Evolutionary conservation across 2,797 vertebrate species (phyloP), one percentile per base, ranked within the genome.

Genomic region (Halcyon smyrnensis): DNA sequence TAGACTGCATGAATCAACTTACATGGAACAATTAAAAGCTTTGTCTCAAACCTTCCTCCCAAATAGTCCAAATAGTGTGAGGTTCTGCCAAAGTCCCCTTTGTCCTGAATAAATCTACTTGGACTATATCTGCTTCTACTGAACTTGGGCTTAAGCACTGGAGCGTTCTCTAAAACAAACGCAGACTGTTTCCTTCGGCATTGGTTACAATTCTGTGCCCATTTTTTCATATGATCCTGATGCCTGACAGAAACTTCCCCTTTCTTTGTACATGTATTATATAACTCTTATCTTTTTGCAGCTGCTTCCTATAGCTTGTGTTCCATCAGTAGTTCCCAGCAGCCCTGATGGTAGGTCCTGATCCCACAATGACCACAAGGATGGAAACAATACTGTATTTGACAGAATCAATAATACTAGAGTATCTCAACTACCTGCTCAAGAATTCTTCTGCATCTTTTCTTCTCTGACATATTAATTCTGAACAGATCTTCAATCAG

Each of bases 401-500:
- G 43, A 70, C 12, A 73, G 24, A 93, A 91, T 23, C 2, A 54
- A 74, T 12, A 14, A 48, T 19, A 63, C 10, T 18, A 7, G 6
- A 69, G 24, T 48, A 70, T 86, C 39, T 56, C 21, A 34, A 80
- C 28, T 97, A 99, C 99, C 98, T 99, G 99, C 80, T 99, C 99
- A 9, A 99, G 98, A 93, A 99, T 99, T 95, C 99, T 98, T 91
- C 99, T 98, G 93, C 99, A 99, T 21, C 99, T 98, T 96, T 99
- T 99, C 96, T 99, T 99, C 97, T 99, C 99, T 78, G 98, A 98
- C 96, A 99, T 97, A 90, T 99, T 99, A 96, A 98, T 99, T 94
- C 99, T 99, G 97, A 99, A 99, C 60, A 99, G 97, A 87, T 99
- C 99, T 97, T 99, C 99, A 89, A 99, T 99, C 18, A 99, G 99